Base-by-base conservation (phyloP, 2,113 vertebrate species). In the Entomyzon cyanotis region DNA sequence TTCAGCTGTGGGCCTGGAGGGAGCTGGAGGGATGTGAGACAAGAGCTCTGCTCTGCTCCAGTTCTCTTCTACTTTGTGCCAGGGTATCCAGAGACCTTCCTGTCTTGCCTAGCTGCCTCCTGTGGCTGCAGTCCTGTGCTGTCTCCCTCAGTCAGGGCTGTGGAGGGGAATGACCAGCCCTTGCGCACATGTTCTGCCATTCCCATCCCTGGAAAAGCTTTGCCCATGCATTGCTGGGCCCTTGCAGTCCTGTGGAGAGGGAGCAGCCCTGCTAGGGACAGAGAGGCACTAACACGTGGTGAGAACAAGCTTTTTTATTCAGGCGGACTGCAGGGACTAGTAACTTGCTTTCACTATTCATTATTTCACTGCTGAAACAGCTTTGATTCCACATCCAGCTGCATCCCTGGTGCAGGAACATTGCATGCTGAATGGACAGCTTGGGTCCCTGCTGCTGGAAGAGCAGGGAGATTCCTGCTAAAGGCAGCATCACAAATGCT, bases 351-450 rank as follows among this genome's bases (percentile, higher is more conserved):
- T 55, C 11, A 35, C 30, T 68, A 39, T 46, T 35, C 41, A 41
- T 35, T 42, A 11, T 49, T 55, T 69, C 3, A 0, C 47, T 87
- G 60, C 56, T 70, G 39, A 77, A 94, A 55, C 9, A 49, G 27
- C 53, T 31, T 86, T 30, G 11, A 75, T 56, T 77, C 49, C 25
- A 52, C 7, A 15, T 27, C 28, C 64, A 63, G 15, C 30, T 39
- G 28, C 37, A 69, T 35, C 11, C 30, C 24, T 44, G 30, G 33
- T 53, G 24, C n/a, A 82, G 50, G 35, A 70, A 15, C 15, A 18
- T 3, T 46, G 31, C 24, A 37, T 4, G 2, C 21, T 4, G 1
- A 53, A 37, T 0, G 0, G 15, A 35, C 46, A 78, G 30, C 2
- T 7, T 3, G 0, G 55, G 47, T 28, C 20, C 9, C 25, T 62